phyloP scores from a whole-genome alignment of 2,888 invertebrate genomes.

The Cephalotes varians region DNA sequence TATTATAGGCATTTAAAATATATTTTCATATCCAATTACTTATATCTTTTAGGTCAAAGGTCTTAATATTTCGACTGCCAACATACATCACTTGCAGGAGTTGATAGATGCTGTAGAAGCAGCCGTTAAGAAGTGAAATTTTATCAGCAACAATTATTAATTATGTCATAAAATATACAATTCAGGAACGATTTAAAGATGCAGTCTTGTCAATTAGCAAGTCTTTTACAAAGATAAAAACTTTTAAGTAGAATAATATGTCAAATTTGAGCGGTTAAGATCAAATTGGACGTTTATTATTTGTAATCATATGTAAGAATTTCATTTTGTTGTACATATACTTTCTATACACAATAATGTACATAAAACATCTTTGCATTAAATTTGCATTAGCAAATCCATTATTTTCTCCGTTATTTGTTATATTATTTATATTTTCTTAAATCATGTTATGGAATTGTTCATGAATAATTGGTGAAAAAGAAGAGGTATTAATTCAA shows the following conservation, averaged over 20 bases:
- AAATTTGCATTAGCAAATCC: not conserved
- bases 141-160: conserved; percentile 3
- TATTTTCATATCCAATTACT: not conserved
- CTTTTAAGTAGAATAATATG: not conserved
- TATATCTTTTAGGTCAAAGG: conserved; percentile 86
- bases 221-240: too few species aligned
- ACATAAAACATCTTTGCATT: conserved; percentile 14
- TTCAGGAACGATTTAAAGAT: not conserved
- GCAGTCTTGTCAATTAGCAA: not conserved
- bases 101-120: conserved; percentile 89
- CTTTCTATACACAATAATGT: conserved; percentile 1
- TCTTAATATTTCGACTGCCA: conserved; percentile 87
- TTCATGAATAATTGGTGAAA: not conserved
- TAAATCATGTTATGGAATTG: not conserved
- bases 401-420: not conserved
- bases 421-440: not conserved
- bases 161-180: not conserved
- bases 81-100: conserved; percentile 88
- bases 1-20: not conserved
- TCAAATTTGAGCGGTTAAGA: not conserved
- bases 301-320: conserved; percentile 4
- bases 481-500: conserved; percentile 38
- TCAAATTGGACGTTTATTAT: conserved; percentile 14
- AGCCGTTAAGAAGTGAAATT: conserved; percentile 86
- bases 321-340: conserved; percentile 45